Conservation (phyloP, 2,797 vertebrate genomes). For the Ceryle rudis region DNA sequence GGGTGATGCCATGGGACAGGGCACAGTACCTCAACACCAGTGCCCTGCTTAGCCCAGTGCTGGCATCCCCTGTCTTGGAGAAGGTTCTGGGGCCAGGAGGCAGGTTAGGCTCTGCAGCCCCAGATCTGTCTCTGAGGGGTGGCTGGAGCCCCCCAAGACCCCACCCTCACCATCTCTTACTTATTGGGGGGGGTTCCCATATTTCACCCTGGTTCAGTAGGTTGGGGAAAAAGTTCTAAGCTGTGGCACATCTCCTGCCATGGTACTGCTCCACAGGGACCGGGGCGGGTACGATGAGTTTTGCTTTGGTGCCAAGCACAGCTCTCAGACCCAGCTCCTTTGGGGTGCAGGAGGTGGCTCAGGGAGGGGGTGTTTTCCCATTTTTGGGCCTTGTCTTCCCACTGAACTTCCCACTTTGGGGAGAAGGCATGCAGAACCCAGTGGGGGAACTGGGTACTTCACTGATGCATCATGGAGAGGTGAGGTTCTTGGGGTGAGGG, state of each 20-base stretch:
- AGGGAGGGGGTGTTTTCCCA: rapidly evolving
- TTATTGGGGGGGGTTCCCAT: rapidly evolving
- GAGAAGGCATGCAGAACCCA: not conserved
- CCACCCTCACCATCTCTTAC: rapidly evolving
- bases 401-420: not conserved
- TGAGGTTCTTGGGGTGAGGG: rapidly evolving
- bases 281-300: rapidly evolving
- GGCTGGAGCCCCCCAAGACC: rapidly evolving
- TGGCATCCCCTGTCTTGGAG: rapidly evolving
- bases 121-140: rapidly evolving
- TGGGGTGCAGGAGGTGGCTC: not conserved
- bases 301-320: rapidly evolving
- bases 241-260: not conserved
- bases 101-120: rapidly evolving
- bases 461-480: rapidly evolving
- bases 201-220: not conserved
- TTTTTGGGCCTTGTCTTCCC: not conserved
- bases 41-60: not conserved
- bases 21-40: too few relatives aligned
- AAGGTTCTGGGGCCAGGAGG: not conserved
- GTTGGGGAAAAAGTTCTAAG: not conserved
- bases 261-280: not conserved
- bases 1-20: not conserved
- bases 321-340: rapidly evolving
- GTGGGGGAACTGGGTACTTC: rapidly evolving